Conservation (phyloP, 1,140 invertebrate species). For the Ptiloglossa arizonensis region DNA sequence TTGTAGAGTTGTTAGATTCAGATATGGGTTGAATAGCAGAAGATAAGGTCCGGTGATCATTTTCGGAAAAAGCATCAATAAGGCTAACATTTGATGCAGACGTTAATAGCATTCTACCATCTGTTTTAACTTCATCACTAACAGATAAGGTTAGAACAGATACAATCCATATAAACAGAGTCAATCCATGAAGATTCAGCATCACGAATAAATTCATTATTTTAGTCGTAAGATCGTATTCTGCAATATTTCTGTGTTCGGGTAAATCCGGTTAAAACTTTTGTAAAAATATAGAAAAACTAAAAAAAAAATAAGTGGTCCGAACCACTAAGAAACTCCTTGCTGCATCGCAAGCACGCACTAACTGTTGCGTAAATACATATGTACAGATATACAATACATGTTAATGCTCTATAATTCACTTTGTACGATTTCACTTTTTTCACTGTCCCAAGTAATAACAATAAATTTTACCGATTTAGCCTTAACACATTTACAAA, state of each 20-base stretch:
- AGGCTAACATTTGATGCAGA: not conserved
- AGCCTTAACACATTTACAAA: not conserved
- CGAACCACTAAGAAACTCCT: constrained; percentile 46
- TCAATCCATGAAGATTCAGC: constrained; percentile 30
- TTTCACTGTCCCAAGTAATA: not conserved
- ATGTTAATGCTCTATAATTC: not conserved
- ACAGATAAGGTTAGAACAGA: constrained; percentile 63
- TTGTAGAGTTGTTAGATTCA: not conserved
- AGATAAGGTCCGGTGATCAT: not conserved
- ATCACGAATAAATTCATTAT: constrained; percentile 25
- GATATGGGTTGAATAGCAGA: not conserved
- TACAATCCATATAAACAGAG: constrained; percentile 50
- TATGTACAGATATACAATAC: not conserved
- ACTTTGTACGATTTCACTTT: not conserved
- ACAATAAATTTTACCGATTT: not conserved
- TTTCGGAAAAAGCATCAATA: not conserved
- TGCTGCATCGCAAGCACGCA: constrained; percentile 52
- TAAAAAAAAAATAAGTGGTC: constrained; percentile 63
- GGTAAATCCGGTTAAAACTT: constrained; percentile 35
- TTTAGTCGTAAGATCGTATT: constrained; percentile 16
- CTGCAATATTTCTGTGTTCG: not conserved
- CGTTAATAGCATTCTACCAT: constrained; percentile 19
- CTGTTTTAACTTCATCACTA: constrained; percentile 45
- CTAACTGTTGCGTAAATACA: constrained; percentile 48
- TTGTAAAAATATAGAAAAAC: constrained; percentile 64